phyloP scores from a whole-genome alignment of 2,797 vertebrate genomes.

The Triplophysa yarkandensis region DNA sequence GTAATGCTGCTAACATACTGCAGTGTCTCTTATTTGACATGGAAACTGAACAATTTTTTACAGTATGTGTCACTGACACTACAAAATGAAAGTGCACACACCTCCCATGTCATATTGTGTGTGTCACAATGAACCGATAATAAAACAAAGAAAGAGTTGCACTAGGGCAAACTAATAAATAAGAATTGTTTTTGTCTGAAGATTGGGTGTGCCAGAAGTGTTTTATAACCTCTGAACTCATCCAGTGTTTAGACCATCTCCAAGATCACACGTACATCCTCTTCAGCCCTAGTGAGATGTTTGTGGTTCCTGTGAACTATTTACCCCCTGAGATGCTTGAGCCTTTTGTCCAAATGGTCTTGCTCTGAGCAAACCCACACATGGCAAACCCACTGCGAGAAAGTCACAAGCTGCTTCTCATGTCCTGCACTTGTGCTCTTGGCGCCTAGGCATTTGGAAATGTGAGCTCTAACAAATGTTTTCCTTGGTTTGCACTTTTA shows the following conservation, averaged over 20 bases:
- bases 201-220: conserved; percentile 31
- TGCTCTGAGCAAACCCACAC: conserved; percentile 12
- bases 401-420: conserved; percentile 30
- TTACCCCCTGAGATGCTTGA: conserved; percentile 15
- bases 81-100: too few relatives aligned
- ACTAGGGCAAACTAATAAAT: background rate
- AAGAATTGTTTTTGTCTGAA: background rate
- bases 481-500: conserved; percentile 13
- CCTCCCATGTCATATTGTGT: background rate
- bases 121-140: background rate
- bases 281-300: conserved; percentile 14
- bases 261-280: conserved; percentile 22
- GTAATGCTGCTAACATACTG: too few relatives aligned
- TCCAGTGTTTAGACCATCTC: background rate
- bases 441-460: conserved; percentile 30
- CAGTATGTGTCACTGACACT: too few relatives aligned
- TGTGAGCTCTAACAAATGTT: conserved; percentile 23
- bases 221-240: conserved; percentile 38
- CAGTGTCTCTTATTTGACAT: too few relatives aligned
- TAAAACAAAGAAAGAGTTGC: background rate
- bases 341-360: conserved; percentile 31
- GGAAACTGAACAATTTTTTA: too few relatives aligned
- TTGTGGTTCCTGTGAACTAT: conserved; percentile 26
- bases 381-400: conserved; percentile 17
- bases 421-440: conserved; percentile 31